These are phyloP conservation scores for Eristalis arbustorum DNA, from an alignment of 2,888 invertebrate species.

Conservation along the genomic window DNA sequence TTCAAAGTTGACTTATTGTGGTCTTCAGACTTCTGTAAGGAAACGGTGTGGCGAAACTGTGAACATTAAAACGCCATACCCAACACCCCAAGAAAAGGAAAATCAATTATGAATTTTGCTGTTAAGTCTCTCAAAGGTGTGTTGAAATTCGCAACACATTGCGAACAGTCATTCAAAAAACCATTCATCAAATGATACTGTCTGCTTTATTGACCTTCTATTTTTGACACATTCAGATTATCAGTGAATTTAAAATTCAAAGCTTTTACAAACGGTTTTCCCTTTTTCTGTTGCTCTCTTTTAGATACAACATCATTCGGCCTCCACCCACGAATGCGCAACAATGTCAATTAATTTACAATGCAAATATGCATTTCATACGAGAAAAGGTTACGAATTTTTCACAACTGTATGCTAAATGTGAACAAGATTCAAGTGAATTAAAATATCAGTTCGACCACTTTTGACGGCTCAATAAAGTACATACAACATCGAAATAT, in stretches of 20 bases:
- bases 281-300: neutral
- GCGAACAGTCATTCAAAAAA: neutral
- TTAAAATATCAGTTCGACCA: neutral
- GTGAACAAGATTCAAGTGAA: neutral
- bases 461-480: too few relatives aligned
- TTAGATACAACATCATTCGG: neutral
- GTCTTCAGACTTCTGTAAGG: too few relatives aligned
- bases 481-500: too few relatives aligned
- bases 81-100: neutral
- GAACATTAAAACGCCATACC: too few relatives aligned
- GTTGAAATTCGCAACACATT: neutral
- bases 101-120: neutral
- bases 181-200: neutral
- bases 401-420: neutral
- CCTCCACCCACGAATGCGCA: neutral
- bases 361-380: neutral
- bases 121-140: neutral
- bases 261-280: neutral
- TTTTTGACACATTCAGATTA: neutral
- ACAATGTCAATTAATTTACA: neutral
- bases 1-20: too few relatives aligned
- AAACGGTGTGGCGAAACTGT: too few relatives aligned
- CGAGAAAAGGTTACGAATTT: neutral
- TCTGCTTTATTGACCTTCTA: neutral
- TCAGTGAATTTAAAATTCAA: neutral